A percentile compares a stretch with the other conserved stretches of the same genome.
phyloP scores from a whole-genome alignment of 1,140 invertebrate species.

The Drosophila obscura region DNA sequence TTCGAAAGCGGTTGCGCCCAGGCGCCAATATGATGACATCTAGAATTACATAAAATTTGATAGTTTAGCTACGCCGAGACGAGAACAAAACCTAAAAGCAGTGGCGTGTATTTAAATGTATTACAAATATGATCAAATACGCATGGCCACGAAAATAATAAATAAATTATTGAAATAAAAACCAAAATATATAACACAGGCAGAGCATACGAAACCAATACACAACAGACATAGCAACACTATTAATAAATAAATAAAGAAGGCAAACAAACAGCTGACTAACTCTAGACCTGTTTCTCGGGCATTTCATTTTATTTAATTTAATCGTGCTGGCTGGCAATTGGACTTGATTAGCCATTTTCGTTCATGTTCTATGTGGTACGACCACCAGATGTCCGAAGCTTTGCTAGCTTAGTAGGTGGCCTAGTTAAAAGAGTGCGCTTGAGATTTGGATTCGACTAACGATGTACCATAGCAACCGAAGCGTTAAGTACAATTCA shows the following conservation, averaged over 20 bases:
- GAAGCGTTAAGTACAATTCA: no score
- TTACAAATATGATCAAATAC: conserved; percentile 68
- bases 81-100: conserved; percentile 44
- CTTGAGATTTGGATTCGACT: no score
- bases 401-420: no score
- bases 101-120: conserved; percentile 71
- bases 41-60: conserved; percentile 53
- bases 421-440: no score
- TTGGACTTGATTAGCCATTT: no score
- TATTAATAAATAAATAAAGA: conserved; percentile 77
- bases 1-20: conserved; percentile 51
- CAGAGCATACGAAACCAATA: conserved; percentile 63
- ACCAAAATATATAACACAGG: conserved; percentile 37
- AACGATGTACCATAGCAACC: no score
- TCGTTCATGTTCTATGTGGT: no score
- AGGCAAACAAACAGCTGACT: conserved; percentile 59
- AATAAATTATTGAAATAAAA: conserved; percentile 45
- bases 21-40: conserved; percentile 43
- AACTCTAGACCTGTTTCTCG: conserved; percentile 13
- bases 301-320: neutral
- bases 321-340: no score
- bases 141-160: conserved; percentile 33
- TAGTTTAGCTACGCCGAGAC: conserved; percentile 38
- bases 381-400: no score
- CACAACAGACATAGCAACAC: conserved; percentile 78